A percentile compares a stretch with the other conserved stretches of the same genome.
phyloP scores from a whole-genome alignment of 2,113 vertebrate genomes.

The Machaerirhynchus nigripectus region DNA sequence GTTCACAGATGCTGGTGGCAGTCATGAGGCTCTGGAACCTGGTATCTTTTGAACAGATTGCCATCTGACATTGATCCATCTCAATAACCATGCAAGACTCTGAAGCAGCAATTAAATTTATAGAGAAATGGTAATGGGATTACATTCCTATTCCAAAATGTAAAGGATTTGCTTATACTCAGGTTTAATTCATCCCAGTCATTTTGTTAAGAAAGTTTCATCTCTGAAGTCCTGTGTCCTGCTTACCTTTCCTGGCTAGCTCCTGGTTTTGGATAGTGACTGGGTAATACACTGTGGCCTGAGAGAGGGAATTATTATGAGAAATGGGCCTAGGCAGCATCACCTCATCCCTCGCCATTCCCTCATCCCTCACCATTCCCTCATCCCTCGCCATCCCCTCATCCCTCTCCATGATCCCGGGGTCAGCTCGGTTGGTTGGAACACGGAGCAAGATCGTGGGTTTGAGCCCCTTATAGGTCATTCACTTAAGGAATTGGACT shows the following conservation, averaged over 20 bases:
- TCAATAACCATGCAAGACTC: neutral
- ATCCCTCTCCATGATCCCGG: neutral
- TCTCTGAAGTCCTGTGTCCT: neutral
- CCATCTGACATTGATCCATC: neutral
- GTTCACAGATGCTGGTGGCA: neutral
- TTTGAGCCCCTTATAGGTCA: neutral
- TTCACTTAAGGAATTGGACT: neutral
- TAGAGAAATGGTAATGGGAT: neutral
- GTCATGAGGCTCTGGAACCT: neutral
- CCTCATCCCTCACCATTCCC: neutral
- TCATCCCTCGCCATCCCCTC: neutral
- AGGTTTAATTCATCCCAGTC: neutral
- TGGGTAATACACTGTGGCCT: neutral
- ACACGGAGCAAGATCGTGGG: neutral
- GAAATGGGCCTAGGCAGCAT: neutral
- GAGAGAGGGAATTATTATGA: neutral
- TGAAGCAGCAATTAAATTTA: neutral
- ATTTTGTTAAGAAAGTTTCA: neutral
- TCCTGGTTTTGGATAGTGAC: accelerated
- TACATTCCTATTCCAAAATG: neutral
- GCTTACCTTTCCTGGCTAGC: neutral
- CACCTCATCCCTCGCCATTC: neutral
- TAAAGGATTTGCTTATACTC: neutral
- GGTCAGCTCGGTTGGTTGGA: neutral
- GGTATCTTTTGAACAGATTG: neutral